Evolutionary conservation across 2,888 invertebrate species (phyloP).

Genomic region (Limnephilus auricula): DNA sequence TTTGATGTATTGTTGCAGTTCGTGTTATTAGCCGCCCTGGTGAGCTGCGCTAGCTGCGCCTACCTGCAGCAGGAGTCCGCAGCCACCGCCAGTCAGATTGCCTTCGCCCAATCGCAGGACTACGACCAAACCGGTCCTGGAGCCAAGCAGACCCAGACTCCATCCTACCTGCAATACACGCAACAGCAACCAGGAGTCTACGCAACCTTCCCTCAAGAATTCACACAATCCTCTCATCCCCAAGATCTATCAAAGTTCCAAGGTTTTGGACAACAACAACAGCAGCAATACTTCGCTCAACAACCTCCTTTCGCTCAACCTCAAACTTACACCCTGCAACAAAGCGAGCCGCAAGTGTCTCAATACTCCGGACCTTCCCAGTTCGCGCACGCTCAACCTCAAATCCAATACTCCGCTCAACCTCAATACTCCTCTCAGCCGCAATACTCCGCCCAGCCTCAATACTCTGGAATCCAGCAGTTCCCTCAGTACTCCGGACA

Average conservation of each 20-base stretch:
- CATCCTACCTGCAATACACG: slow-evolving; percentile 9
- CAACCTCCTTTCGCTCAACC: background rate
- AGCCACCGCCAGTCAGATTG: slow-evolving; percentile 73
- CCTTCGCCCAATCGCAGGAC: slow-evolving; percentile 74
- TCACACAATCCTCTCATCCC: background rate
- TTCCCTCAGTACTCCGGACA: slow-evolving; percentile 23
- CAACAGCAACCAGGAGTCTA: slow-evolving; percentile 44
- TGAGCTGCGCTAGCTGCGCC: slow-evolving; percentile 34
- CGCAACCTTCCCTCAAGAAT: slow-evolving; percentile 42
- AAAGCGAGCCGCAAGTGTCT: slow-evolving; percentile 3
- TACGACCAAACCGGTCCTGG: slow-evolving; percentile 76
- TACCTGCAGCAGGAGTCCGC: slow-evolving; percentile 68
- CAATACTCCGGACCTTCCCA: slow-evolving; percentile 14
- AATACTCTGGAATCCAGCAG: slow-evolving; percentile 7
- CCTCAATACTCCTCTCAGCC: slow-evolving; percentile 28
- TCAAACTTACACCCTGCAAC: slow-evolving; percentile 5
- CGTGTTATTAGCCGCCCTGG: slow-evolving; percentile 55
- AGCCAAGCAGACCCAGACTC: slow-evolving; percentile 68
- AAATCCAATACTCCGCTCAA: slow-evolving; percentile 30
- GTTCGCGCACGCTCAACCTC: slow-evolving; percentile 17
- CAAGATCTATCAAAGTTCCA: slow-evolving; percentile 23
- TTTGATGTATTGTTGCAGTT: slow-evolving; percentile 52
- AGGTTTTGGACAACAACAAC: slow-evolving; percentile 26
- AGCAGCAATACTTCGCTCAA: background rate
- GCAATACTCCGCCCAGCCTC: background rate